Evolutionary conservation across 2,888 invertebrate genomes (phyloP).

Genomic region (Chrysina gloriosa): DNA sequence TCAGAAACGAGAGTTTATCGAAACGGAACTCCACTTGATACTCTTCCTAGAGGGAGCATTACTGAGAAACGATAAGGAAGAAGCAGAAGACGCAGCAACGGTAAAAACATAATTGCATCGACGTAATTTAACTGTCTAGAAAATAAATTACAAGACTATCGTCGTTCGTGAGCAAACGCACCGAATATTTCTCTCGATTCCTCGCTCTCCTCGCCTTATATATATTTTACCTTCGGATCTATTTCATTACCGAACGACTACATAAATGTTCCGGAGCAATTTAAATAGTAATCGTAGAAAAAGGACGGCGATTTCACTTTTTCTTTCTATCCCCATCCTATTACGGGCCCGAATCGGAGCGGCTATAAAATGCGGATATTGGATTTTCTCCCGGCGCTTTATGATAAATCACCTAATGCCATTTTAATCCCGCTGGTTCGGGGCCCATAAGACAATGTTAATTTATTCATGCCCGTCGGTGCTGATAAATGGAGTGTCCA

Average conservation of each 20-base stretch:
- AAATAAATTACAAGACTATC: conserved; percentile 37
- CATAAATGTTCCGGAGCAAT: conserved; percentile 6
- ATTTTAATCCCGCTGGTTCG: conserved; percentile 59
- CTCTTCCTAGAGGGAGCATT: background rate
- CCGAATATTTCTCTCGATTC: conserved; percentile 19
- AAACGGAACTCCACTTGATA: conserved; percentile 17
- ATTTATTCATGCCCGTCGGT: conserved; percentile 60
- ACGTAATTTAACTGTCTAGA: conserved; percentile 33
- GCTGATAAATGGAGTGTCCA: conserved; percentile 61
- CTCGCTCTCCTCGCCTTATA: conserved; percentile 6
- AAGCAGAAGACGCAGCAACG: background rate
- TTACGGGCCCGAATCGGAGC: background rate
- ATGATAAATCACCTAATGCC: conserved; percentile 61
- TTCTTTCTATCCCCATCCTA: too few relatives aligned
- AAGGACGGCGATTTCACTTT: background rate
- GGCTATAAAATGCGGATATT: conserved; percentile 58
- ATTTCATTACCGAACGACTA: background rate
- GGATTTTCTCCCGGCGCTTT: conserved; percentile 58
- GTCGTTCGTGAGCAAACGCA: conserved; percentile 25
- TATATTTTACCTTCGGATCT: background rate
- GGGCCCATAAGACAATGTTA: conserved; percentile 59
- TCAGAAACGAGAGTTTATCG: conserved; percentile 30
- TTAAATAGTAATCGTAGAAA: conserved; percentile 34
- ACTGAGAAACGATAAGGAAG: background rate
- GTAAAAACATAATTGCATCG: conserved; percentile 20